Conservation (phyloP, 1,140 invertebrate species). For the Ectropis grisescens region DNA sequence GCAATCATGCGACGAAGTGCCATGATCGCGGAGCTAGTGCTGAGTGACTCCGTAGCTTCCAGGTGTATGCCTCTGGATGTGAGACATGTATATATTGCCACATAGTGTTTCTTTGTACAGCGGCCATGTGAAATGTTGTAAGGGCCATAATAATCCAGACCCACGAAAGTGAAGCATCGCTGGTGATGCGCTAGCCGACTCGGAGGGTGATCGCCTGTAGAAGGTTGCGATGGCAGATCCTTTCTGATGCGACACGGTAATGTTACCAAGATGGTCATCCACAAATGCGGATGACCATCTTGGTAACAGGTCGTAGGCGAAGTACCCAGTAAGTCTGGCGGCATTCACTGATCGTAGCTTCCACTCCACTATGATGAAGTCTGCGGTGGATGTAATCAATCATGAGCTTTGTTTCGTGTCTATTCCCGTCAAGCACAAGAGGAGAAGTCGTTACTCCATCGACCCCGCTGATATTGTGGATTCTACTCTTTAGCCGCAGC, state of each 20-base stretch:
- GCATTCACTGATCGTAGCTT: conserved; percentile 10
- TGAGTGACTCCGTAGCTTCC: conserved; percentile 31
- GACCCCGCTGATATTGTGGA: too few species aligned
- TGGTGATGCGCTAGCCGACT: conserved; percentile 3
- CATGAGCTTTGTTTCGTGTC: not conserved
- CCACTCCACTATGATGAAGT: conserved; percentile 7
- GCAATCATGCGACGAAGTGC: conserved; percentile 47
- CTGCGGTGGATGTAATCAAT: not conserved
- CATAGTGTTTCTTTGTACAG: not conserved
- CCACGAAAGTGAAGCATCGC: conserved; percentile 6
- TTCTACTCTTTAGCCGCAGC: too few species aligned
- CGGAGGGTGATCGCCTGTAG: conserved; percentile 7
- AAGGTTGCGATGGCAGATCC: not conserved
- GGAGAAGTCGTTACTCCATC: too few species aligned
- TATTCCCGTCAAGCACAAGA: not conserved
- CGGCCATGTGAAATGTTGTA: conserved; percentile 16
- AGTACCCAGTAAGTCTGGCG: conserved; percentile 5
- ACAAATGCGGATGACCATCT: not conserved
- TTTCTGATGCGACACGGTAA: not conserved
- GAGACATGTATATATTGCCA: conserved; percentile 43
- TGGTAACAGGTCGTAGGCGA: conserved; percentile 1
- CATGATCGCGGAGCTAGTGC: conserved; percentile 40
- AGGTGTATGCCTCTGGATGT: conserved; percentile 24
- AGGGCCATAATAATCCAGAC: conserved; percentile 30
- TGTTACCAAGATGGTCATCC: too few species aligned